A percentile compares a stretch with the other conserved stretches of the same genome.
These are phyloP conservation scores for Tyria jacobaeae DNA, from an alignment of 2,888 invertebrate species.

Conservation along the genomic window DNA sequence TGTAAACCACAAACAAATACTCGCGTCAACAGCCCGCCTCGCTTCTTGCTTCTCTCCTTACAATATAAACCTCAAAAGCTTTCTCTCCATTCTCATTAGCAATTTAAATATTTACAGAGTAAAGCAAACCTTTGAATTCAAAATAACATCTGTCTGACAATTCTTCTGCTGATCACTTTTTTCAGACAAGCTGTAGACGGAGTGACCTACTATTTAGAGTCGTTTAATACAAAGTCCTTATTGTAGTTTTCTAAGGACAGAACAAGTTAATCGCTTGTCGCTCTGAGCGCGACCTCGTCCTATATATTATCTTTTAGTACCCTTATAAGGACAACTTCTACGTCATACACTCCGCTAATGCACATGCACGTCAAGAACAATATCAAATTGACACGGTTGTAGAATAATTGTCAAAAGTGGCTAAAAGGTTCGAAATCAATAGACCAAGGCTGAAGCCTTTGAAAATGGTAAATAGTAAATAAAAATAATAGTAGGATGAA, in stretches of 20 bases:
- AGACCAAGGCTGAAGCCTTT: too few species aligned
- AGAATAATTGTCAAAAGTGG: background rate
- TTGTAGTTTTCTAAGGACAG: slow-evolving; percentile 43
- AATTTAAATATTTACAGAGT: too few species aligned
- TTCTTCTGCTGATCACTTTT: background rate
- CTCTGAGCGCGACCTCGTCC: slow-evolving; percentile 40
- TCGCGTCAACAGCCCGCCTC: too few species aligned
- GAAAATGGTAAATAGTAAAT: too few species aligned
- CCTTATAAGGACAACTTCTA: slow-evolving; percentile 45
- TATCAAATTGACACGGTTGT: background rate
- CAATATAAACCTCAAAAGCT: too few species aligned
- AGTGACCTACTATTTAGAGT: slow-evolving; percentile 35
- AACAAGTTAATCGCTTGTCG: slow-evolving; percentile 41
- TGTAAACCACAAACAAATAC: too few species aligned
- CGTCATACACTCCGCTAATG: slow-evolving; percentile 28
- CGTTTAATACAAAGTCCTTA: slow-evolving; percentile 28
- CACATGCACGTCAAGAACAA: background rate
- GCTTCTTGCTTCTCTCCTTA: too few species aligned
- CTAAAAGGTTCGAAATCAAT: too few species aligned
- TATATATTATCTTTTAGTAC: slow-evolving; percentile 50
- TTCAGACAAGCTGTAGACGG: background rate
- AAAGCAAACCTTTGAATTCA: too few species aligned
- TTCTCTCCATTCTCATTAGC: too few species aligned
- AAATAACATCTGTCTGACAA: background rate
- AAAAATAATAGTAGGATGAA: too few species aligned